A percentile compares a stretch with the other conserved stretches of the same genome.
These are phyloP conservation scores for Chesias legatella DNA, from an alignment of 2,888 invertebrate species.

Conservation along the genomic window DNA sequence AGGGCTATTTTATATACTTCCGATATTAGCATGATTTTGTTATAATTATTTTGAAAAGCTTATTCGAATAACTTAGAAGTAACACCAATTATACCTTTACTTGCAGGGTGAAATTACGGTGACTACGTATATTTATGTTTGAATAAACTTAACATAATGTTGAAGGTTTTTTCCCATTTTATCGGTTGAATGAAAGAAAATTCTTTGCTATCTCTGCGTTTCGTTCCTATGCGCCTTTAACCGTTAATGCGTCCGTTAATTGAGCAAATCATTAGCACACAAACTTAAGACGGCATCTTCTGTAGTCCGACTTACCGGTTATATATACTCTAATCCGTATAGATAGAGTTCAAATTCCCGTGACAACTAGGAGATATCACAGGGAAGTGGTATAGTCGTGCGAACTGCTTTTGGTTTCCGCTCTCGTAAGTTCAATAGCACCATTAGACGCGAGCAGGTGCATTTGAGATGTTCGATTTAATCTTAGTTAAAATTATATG, in stretches of 20 bases:
- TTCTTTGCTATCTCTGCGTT: slow-evolving; percentile 10
- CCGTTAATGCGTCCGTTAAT: slow-evolving; percentile 44
- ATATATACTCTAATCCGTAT: slow-evolving; percentile 6
- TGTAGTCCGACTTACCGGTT: slow-evolving; percentile 29
- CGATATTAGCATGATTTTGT: too few relatives aligned
- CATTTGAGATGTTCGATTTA: slow-evolving; percentile 36
- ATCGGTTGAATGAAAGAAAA: not conserved
- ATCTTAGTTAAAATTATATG: slow-evolving; percentile 34
- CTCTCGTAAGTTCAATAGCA: slow-evolving; percentile 58
- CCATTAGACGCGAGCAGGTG: slow-evolving; percentile 43
- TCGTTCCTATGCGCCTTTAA: slow-evolving; percentile 15
- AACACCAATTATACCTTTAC: too few relatives aligned
- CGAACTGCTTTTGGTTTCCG: slow-evolving; percentile 58
- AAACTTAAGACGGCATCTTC: slow-evolving; percentile 49
- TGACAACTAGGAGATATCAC: slow-evolving; percentile 18
- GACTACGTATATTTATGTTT: too few relatives aligned
- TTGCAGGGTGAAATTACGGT: too few relatives aligned
- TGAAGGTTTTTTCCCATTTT: too few relatives aligned
- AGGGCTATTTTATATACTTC: too few relatives aligned
- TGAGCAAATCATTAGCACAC: slow-evolving; percentile 58
- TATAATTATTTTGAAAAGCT: too few relatives aligned
- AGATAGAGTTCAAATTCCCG: slow-evolving; percentile 5
- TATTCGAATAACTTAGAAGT: too few relatives aligned
- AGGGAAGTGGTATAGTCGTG: slow-evolving; percentile 41
- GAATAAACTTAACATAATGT: too few relatives aligned